Base-by-base conservation (phyloP, 2,888 invertebrate genomes). In the Steinernema scapterisci region DNA sequence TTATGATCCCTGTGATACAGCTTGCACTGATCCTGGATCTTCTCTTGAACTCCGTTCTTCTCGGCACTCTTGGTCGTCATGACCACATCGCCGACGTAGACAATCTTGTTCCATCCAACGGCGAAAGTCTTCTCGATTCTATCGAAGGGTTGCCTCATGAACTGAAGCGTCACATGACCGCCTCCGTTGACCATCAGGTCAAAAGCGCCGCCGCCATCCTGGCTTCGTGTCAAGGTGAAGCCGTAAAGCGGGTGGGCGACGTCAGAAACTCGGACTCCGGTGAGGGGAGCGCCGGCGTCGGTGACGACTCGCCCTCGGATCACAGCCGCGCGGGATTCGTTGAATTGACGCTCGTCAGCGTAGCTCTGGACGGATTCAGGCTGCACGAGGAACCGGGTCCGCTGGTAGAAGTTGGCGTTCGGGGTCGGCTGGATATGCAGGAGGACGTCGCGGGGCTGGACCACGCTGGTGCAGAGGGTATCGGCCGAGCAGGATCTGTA, bases 101-200 rank as follows among this genome's bases (percentile, higher is more conserved):
- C 94, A 85, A 99, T 96, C 88, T 94, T 94, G 90, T 99, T 99
- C 95, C 97, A 96, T 23, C 97, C 96, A 77, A 95, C 95, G 89
- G 94, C 94, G 77, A 96, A 93, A 1, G 94, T 95, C 87, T 93
- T 92, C 79, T 94, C 93, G 54, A 87, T 84, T 16, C 87, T 79
- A 71, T 85, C 92, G 91, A 95, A 97, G 31, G 97, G 97, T 75
- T 94, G 94, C 77, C 97, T 91, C 88, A 95, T 95, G 90, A 99
- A 96, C 89, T 95, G 95, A 81, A 99, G 90, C 23, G 95, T 95
- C 75, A 99, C 95, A 21, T 76, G 75, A n/a, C 83, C 77, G 70
- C 97, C 99, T 19, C 99, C 99, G 89, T 99, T 97, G 78, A 99
- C 97, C 87, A 99, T 91, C 76, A 99, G 93, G 90, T 99, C 99